A percentile compares a stretch with the other conserved stretches of the same genome.
Evolutionary conservation across 2,113 vertebrate species (phyloP).

Genomic region (Anoura caudifer): DNA sequence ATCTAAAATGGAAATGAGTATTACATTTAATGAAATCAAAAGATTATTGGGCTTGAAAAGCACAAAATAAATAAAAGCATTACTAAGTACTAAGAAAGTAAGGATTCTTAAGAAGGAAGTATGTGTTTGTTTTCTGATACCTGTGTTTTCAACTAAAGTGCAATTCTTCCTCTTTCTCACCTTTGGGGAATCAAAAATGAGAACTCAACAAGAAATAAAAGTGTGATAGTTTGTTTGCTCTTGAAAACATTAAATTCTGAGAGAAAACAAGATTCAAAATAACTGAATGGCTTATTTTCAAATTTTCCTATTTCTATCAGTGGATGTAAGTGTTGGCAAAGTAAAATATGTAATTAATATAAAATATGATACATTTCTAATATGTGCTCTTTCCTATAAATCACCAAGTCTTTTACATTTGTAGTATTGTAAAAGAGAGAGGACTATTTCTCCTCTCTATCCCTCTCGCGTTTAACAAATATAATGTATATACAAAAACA

Average conservation of each 20-base stretch:
- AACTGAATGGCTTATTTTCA: slow-evolving; percentile 55
- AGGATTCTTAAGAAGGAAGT: neutral
- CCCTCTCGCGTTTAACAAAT: neutral
- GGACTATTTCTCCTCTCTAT: no score
- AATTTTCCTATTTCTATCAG: slow-evolving; percentile 32
- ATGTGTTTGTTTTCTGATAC: slow-evolving; percentile 3
- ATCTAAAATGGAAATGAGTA: slow-evolving; percentile 24
- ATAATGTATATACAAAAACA: neutral
- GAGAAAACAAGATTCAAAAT: slow-evolving; percentile 36
- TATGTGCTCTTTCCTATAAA: neutral
- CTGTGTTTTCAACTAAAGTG: slow-evolving; percentile 26
- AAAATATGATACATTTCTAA: neutral
- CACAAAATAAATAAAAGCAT: slow-evolving; percentile 13
- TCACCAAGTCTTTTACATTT: neutral
- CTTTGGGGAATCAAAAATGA: slow-evolving; percentile 59
- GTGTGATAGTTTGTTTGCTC: slow-evolving; percentile 11
- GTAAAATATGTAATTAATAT: slow-evolving; percentile 54
- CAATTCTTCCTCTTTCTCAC: slow-evolving; percentile 49
- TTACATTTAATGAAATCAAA: slow-evolving; percentile 58
- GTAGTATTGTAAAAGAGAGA: no score
- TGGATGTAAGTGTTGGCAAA: neutral
- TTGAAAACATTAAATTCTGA: slow-evolving; percentile 55
- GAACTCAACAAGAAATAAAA: slow-evolving; percentile 3
- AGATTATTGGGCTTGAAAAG: slow-evolving; percentile 15
- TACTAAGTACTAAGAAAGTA: neutral